phyloP scores from a whole-genome alignment of 2,797 vertebrate species.

The Poecilia wingei region DNA sequence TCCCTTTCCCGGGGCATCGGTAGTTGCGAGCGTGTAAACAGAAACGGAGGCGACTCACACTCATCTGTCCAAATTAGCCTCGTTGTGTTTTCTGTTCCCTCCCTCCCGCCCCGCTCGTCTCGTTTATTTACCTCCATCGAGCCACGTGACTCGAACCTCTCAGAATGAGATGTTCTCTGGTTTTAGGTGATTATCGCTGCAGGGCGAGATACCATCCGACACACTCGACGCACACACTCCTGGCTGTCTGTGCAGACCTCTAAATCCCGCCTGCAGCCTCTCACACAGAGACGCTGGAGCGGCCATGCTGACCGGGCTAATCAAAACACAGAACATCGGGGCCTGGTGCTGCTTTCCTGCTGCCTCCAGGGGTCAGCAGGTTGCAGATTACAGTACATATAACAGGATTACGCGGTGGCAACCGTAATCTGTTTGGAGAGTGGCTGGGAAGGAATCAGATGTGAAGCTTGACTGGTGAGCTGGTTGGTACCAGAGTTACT shows the following conservation, averaged over 20 bases:
- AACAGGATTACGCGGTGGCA: conserved; percentile 6
- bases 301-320: conserved; percentile 57
- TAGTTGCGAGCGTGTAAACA: neutral
- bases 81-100: neutral
- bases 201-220: conserved; percentile 19
- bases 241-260: conserved; percentile 20
- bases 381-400: conserved; percentile 16
- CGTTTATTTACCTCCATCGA: neutral
- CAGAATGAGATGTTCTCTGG: conserved; percentile 64
- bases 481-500: neutral
- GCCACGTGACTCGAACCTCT: conserved; percentile 38
- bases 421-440: conserved; percentile 8
- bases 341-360: conserved; percentile 28
- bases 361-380: conserved; percentile 13
- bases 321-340: conserved; percentile 69
- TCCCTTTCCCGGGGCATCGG: neutral
- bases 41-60: neutral
- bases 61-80: neutral
- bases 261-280: conserved; percentile 67
- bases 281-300: conserved; percentile 63
- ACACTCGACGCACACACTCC: conserved; percentile 30
- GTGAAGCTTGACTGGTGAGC: neutral
- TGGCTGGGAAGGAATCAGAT: neutral
- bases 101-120: neutral
- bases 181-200: conserved; percentile 61